Percentiles rank a stretch among this genome's conserved stretches.
phyloP scores from a whole-genome alignment of 1,140 invertebrate species.

The Dendrolimus punctatus region DNA sequence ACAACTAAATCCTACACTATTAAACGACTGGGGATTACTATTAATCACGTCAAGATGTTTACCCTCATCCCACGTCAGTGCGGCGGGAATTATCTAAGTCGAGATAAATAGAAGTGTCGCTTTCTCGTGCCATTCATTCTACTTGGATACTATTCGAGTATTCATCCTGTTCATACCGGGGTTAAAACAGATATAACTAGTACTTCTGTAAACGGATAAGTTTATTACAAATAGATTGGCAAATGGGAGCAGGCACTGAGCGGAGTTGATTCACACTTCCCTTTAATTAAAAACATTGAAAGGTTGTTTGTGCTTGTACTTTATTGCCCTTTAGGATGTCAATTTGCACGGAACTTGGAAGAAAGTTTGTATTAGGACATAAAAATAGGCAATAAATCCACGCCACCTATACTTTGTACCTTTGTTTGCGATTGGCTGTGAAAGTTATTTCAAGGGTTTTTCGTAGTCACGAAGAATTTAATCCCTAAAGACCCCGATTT shows the following conservation, averaged over 20 bases:
- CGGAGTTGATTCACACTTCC: too few relatives aligned
- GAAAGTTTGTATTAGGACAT: constrained; percentile 28
- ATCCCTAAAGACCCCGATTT: neutral
- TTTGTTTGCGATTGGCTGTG: constrained; percentile 27
- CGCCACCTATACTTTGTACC: constrained; percentile 19
- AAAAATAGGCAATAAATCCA: constrained; percentile 29
- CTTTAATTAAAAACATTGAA: neutral
- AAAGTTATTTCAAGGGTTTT: constrained; percentile 15
- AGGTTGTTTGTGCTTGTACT: constrained; percentile 8
- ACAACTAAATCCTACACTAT: constrained; percentile 41
- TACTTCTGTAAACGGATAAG: constrained; percentile 17
- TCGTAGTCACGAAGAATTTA: too few relatives aligned
- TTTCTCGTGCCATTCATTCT: constrained; percentile 30
- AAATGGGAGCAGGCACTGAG: too few relatives aligned
- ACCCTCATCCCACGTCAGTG: constrained; percentile 51
- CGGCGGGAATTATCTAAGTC: constrained; percentile 44
- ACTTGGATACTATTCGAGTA: constrained; percentile 14
- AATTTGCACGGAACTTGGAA: constrained; percentile 28
- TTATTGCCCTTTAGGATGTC: constrained; percentile 23
- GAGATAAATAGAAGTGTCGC: constrained; percentile 44
- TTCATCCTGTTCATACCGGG: constrained; percentile 15
- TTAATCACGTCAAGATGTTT: constrained; percentile 59
- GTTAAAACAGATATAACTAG: constrained; percentile 21
- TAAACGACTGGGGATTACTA: constrained; percentile 52
- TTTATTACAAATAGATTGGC: too few relatives aligned